These are phyloP conservation scores for Crypturellus tataupa DNA, from an alignment of 2,797 vertebrate species.

Conservation along the genomic window DNA sequence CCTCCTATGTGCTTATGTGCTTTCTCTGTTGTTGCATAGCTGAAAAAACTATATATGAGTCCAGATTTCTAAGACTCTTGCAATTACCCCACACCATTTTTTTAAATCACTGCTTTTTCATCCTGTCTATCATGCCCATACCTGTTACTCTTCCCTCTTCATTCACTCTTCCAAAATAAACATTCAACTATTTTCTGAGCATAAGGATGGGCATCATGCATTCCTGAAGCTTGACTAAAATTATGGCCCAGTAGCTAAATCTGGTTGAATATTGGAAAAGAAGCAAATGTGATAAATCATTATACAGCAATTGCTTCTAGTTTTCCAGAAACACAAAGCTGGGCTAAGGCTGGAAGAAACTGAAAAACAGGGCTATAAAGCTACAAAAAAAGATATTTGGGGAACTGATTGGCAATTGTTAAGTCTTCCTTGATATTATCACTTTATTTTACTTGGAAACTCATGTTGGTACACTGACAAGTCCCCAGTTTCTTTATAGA, in stretches of 20 bases:
- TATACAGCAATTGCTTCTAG: not conserved
- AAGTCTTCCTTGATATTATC: not conserved
- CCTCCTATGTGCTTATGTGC: fast-evolving
- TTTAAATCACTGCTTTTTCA: not conserved
- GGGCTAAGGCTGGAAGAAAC: not conserved
- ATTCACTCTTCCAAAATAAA: not conserved
- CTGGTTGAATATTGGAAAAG: not conserved
- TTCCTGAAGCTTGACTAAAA: not conserved
- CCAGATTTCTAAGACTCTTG: not conserved
- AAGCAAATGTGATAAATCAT: not conserved
- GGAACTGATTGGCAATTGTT: not conserved
- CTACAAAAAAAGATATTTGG: not conserved
- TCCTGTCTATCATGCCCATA: not conserved
- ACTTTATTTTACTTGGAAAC: not conserved
- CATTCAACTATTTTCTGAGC: not conserved
- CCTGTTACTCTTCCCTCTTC: not conserved
- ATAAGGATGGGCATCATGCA: not conserved
- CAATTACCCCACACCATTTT: not conserved
- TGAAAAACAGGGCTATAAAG: not conserved
- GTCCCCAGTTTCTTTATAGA: not conserved
- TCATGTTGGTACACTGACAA: not conserved
- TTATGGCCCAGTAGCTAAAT: not conserved
- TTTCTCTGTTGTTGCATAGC: not conserved
- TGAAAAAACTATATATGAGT: not conserved
- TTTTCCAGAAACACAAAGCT: not conserved